Percentiles rank a stretch among this genome's conserved stretches.
These are phyloP conservation scores for Rhinophrynus dorsalis DNA, from an alignment of 2,797 vertebrate genomes.

Conservation along the genomic window DNA sequence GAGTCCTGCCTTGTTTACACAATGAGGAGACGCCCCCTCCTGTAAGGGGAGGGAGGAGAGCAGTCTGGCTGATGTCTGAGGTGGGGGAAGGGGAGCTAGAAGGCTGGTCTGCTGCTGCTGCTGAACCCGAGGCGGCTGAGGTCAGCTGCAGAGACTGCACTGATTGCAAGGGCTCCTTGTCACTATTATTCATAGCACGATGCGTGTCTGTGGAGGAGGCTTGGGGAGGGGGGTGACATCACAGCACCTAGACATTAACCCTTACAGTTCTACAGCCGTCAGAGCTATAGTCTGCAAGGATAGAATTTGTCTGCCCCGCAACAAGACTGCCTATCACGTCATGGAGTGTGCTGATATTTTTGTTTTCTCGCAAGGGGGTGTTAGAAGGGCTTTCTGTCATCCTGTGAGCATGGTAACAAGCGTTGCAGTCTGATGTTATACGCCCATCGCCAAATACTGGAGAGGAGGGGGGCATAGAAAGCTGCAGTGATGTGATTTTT, in stretches of 20 bases:
- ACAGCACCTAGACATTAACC: constrained; percentile 25
- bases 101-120: constrained; percentile 14
- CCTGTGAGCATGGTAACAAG: constrained; percentile 29
- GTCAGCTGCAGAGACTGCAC: constrained; percentile 36
- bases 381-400: background rate
- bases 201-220: constrained; percentile 16
- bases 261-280: background rate
- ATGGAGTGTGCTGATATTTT: background rate
- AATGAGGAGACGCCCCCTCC: constrained; percentile 29
- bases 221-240: background rate
- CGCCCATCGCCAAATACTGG: constrained; percentile 1
- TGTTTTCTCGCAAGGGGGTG: background rate
- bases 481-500: background rate
- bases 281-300: background rate
- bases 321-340: constrained; percentile 23
- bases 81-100: constrained; percentile 14
- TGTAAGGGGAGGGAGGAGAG: constrained; percentile 13
- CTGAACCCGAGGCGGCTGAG: constrained; percentile 47
- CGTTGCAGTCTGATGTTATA: background rate
- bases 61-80: constrained; percentile 45
- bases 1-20: constrained; percentile 37
- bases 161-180: constrained; percentile 41
- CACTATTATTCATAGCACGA: constrained; percentile 41
- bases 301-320: constrained; percentile 26
- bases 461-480: background rate